Evolutionary conservation across 2,113 vertebrate genomes (phyloP).

Genomic region (Triplophysa siluroides): DNA sequence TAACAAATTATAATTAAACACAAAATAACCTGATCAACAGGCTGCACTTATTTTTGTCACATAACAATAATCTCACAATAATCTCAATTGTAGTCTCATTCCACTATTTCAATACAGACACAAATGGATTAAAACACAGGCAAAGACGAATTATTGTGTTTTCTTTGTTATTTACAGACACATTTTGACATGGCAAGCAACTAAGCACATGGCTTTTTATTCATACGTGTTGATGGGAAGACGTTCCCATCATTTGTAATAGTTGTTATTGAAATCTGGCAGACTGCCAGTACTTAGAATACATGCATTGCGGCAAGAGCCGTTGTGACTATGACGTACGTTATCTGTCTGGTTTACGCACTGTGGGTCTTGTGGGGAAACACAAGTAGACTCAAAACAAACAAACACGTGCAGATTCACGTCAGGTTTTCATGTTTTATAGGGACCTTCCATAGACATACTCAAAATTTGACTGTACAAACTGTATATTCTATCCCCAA

Average conservation of each 20-base stretch:
- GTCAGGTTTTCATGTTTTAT: too few species aligned
- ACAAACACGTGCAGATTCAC: not conserved
- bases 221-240: not conserved
- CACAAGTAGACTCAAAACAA: not conserved
- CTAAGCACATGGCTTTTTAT: not conserved
- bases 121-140: too few species aligned
- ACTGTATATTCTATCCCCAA: too few species aligned
- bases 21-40: not conserved
- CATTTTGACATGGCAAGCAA: not conserved
- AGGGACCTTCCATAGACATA: too few species aligned
- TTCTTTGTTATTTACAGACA: not conserved
- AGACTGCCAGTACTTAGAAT: slow-evolving; percentile 11
- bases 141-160: not conserved
- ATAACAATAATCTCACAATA: not conserved
- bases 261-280: not conserved
- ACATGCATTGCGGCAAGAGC: slow-evolving; percentile 32
- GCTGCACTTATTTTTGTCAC: not conserved
- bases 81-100: too few species aligned
- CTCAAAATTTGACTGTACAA: too few species aligned
- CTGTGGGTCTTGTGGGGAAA: slow-evolving; percentile 31
- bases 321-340: slow-evolving; percentile 41
- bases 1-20: not conserved
- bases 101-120: too few species aligned
- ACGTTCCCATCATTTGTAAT: not conserved
- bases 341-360: slow-evolving; percentile 15